Evolutionary conservation across 2,113 vertebrate genomes (phyloP).

Genomic region (Struthio camelus): DNA sequence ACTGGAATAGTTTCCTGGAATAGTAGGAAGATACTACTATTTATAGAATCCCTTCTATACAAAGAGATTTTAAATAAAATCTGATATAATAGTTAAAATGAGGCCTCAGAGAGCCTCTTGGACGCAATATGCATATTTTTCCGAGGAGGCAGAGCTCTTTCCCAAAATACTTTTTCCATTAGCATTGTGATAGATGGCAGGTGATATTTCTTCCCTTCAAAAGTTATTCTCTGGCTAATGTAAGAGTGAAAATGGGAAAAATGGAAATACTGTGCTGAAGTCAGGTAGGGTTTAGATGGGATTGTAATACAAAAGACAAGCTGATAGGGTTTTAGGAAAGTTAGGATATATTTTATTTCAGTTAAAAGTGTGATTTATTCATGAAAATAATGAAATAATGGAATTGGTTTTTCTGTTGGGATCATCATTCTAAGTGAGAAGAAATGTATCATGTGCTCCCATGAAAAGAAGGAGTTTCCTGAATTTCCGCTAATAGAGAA

Average conservation of each 20-base stretch:
- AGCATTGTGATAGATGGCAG: background rate
- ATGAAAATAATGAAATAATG: background rate
- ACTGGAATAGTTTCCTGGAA: background rate
- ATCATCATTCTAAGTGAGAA: background rate
- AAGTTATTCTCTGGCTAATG: background rate
- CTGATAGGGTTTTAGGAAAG: background rate
- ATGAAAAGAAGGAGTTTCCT: background rate
- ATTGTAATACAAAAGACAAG: background rate
- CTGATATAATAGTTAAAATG: rapidly evolving
- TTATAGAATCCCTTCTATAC: background rate
- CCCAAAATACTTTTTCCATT: background rate
- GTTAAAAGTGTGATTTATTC: background rate
- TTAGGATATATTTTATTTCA: background rate
- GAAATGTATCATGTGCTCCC: background rate
- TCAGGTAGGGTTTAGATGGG: background rate
- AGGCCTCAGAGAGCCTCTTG: background rate
- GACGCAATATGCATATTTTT: background rate
- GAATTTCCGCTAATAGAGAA: background rate
- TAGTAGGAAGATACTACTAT: background rate
- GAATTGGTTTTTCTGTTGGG: background rate
- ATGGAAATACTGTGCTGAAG: background rate
- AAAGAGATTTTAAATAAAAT: background rate
- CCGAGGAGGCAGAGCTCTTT: background rate
- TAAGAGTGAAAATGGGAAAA: background rate
- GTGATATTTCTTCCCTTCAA: background rate